Conservation (phyloP, 2,797 vertebrate species). For the Vireo griseus region DNA sequence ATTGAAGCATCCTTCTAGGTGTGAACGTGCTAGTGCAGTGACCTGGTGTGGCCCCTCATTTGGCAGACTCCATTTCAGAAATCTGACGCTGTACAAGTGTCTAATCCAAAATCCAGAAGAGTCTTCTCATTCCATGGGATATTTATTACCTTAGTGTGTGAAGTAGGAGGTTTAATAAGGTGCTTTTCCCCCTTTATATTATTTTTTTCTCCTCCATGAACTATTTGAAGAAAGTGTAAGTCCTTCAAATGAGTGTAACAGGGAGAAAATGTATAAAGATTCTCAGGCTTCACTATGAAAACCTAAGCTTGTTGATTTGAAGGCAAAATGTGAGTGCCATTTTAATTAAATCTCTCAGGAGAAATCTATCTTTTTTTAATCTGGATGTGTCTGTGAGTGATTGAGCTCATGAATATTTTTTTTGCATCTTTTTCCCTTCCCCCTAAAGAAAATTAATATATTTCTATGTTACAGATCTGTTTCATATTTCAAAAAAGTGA, state of each 20-base stretch:
- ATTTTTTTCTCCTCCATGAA: not conserved
- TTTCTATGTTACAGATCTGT: not conserved
- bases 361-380: not conserved
- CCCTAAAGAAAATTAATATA: not conserved
- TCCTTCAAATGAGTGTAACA: not conserved
- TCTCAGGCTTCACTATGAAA: not conserved
- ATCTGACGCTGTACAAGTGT: not conserved
- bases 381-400: not conserved
- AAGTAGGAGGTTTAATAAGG: not conserved
- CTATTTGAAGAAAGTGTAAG: not conserved
- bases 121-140: not conserved
- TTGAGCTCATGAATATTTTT: not conserved
- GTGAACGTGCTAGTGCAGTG: not conserved
- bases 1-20: constrained; percentile 35
- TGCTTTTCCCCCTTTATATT: not conserved
- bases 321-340: not conserved
- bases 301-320: not conserved
- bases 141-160: not conserved
- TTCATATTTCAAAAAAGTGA: not conserved
- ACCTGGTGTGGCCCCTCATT: not conserved
- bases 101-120: not conserved
- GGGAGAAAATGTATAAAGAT: not conserved
- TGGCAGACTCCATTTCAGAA: not conserved
- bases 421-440: not conserved
- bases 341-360: not conserved